Evolutionary conservation across 2,113 vertebrate genomes (phyloP).

Genomic region (Peromyscus maniculatus): DNA sequence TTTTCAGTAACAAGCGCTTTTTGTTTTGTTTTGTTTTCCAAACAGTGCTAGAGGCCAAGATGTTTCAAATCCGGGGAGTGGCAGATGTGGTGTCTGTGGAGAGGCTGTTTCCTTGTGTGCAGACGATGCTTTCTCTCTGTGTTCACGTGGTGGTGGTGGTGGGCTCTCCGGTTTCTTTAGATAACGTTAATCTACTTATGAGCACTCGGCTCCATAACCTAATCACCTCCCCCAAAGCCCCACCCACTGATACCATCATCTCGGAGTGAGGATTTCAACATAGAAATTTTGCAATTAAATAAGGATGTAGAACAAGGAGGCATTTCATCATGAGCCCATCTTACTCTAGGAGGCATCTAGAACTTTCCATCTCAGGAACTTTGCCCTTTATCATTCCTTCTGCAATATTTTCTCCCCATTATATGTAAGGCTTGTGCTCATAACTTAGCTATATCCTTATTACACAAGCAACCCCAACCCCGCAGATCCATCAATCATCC

Average conservation of each 20-base stretch:
- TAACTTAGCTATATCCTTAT: not conserved
- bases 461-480: not conserved
- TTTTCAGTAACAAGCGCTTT: not conserved
- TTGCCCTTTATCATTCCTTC: not conserved
- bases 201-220: not conserved
- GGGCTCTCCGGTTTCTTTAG: not conserved
- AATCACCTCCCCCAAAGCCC: not conserved
- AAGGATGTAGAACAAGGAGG: not conserved
- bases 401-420: not conserved
- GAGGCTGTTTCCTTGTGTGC: not conserved
- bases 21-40: not conserved
- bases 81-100: not conserved
- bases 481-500: not conserved
- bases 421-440: not conserved
- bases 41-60: not conserved
- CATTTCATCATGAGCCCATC: not conserved
- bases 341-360: not conserved
- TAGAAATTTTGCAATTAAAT: not conserved
- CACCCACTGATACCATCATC: not conserved
- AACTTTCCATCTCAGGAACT: not conserved
- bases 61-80: too few species aligned
- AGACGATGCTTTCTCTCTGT: too few species aligned
- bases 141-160: not conserved
- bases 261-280: not conserved
- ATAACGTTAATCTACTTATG: not conserved